Evolutionary conservation across 2,113 vertebrate genomes (phyloP).

Genomic region (Tragulus kanchil): DNA sequence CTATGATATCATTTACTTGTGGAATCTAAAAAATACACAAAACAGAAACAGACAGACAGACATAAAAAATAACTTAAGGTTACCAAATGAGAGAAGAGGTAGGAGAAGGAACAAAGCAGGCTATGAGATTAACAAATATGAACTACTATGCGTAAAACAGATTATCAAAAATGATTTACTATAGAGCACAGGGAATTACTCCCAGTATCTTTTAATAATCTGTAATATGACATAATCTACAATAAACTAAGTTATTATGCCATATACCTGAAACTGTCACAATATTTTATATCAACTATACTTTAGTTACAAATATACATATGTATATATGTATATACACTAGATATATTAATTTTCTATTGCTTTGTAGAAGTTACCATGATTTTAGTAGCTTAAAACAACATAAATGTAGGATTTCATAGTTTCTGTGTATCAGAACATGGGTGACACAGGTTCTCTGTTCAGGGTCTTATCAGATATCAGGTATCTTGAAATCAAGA

Average conservation of each 20-base stretch:
- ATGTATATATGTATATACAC: not conserved
- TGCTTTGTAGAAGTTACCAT: not conserved
- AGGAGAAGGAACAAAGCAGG: not conserved
- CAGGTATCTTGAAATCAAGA: not conserved
- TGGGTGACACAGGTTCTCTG: not conserved
- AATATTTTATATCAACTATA: not conserved
- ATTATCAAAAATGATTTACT: not conserved
- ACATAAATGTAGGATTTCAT: not conserved
- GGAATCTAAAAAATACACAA: not conserved
- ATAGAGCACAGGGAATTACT: not conserved
- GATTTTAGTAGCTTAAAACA: not conserved
- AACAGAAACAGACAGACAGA: not conserved
- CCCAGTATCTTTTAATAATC: not conserved
- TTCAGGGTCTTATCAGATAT: not conserved
- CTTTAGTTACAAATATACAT: not conserved
- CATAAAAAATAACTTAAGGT: not conserved
- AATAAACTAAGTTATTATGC: not conserved
- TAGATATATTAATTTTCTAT: not conserved
- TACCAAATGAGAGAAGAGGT: not conserved
- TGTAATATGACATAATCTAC: not conserved
- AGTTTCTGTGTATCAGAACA: not conserved
- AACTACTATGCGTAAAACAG: not conserved
- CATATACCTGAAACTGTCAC: not conserved
- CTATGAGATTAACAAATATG: not conserved
- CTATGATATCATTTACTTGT: not conserved